phyloP scores from a whole-genome alignment of 2,888 invertebrate genomes.

The Agrochola litura region DNA sequence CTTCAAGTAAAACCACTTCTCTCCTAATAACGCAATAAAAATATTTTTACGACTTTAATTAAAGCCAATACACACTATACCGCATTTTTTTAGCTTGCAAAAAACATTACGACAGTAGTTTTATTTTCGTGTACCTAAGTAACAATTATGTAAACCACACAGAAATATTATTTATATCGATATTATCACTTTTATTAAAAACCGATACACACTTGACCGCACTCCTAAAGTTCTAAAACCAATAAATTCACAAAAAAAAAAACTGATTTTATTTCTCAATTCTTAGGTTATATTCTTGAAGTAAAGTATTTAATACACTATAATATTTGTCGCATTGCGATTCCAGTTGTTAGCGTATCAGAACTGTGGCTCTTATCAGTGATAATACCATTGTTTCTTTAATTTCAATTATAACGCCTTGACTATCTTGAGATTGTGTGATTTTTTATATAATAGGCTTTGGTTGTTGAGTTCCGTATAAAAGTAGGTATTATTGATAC shows the following conservation, averaged over 20 bases:
- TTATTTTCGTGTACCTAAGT: too few relatives aligned
- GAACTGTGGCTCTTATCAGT: constrained; percentile 55
- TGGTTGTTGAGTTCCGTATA: constrained; percentile 27
- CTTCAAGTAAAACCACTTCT: constrained; percentile 20
- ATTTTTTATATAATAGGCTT: constrained; percentile 23
- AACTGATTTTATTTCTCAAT: not conserved
- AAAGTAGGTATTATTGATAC: not conserved
- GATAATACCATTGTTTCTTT: constrained; percentile 68
- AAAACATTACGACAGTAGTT: not conserved
- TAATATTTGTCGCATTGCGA: constrained; percentile 55
- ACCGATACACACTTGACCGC: not conserved
- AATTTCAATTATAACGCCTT: constrained; percentile 61
- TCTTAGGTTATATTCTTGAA: constrained; percentile 1
- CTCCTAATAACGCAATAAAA: not conserved
- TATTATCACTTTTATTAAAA: not conserved
- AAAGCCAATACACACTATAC: not conserved
- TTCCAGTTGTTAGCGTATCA: constrained; percentile 46
- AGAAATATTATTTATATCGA: not conserved
- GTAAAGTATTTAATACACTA: constrained; percentile 42
- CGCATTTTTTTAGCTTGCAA: not conserved
- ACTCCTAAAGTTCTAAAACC: not conserved
- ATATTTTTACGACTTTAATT: constrained; percentile 1
- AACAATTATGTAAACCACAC: too few relatives aligned
- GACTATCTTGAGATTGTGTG: constrained; percentile 54
- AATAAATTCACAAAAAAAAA: not conserved